These are phyloP conservation scores for Micrastur ruficollis DNA, from an alignment of 2,797 vertebrate species.

Conservation along the genomic window DNA sequence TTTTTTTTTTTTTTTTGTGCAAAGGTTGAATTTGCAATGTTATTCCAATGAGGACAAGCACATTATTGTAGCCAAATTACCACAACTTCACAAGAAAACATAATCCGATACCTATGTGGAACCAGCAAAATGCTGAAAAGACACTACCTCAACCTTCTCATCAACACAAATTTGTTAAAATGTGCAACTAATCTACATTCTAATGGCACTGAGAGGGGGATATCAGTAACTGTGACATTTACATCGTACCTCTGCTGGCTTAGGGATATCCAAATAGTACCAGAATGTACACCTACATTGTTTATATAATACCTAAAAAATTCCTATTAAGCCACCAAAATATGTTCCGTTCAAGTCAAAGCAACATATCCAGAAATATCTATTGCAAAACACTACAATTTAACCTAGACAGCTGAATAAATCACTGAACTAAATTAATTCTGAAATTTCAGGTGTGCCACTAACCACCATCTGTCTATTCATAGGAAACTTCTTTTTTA, in stretches of 20 bases:
- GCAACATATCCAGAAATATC: neutral
- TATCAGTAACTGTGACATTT: neutral
- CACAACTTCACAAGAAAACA: neutral
- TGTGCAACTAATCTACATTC: neutral
- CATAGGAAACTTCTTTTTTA: neutral
- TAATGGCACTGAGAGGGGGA: neutral
- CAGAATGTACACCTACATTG: neutral
- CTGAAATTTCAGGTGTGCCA: neutral
- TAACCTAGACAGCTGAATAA: neutral
- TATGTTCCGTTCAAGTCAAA: neutral
- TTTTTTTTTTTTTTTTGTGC: neutral
- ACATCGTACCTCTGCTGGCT: neutral
- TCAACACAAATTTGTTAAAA: neutral
- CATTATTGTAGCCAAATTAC: neutral
- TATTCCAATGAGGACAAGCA: neutral
- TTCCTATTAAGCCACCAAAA: neutral
- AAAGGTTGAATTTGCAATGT: neutral
- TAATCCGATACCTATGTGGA: neutral
- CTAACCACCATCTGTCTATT: neutral
- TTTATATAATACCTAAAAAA: neutral
- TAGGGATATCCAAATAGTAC: neutral
- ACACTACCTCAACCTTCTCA: neutral
- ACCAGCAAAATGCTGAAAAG: neutral
- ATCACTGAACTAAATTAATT: neutral
- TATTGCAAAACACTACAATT: neutral